Evolutionary conservation across 2,113 vertebrate species (phyloP).

Genomic region (Setophaga petechia): DNA sequence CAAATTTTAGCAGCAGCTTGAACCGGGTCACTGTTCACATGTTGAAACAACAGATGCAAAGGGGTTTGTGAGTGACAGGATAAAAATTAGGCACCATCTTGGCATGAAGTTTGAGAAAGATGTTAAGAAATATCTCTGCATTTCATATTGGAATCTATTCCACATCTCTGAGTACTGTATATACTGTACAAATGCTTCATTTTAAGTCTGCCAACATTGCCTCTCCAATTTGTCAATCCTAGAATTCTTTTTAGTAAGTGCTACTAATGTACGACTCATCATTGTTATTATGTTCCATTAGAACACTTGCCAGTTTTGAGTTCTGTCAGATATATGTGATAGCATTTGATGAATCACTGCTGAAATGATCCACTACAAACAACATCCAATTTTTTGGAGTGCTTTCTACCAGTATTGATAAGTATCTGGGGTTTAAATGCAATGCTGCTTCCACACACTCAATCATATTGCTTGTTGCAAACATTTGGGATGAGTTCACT

Average conservation of each 20-base stretch:
- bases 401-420: slow-evolving; percentile 63
- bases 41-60: slow-evolving; percentile 70
- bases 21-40: slow-evolving; percentile 64
- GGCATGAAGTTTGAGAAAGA: slow-evolving; percentile 62
- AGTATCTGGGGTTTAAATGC: slow-evolving; percentile 49
- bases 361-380: slow-evolving; percentile 67
- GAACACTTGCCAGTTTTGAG: slow-evolving; percentile 71
- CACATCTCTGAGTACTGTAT: slow-evolving; percentile 50
- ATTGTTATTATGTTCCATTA: slow-evolving; percentile 72
- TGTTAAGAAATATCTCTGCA: slow-evolving; percentile 61
- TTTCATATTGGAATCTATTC: slow-evolving; percentile 64
- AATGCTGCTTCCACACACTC: slow-evolving; percentile 8
- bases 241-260: slow-evolving; percentile 63
- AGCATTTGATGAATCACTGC: slow-evolving; percentile 64
- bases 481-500: slow-evolving; percentile 44
- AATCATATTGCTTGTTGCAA: slow-evolving; percentile 26
- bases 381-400: slow-evolving; percentile 51
- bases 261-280: slow-evolving; percentile 64
- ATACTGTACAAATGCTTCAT: slow-evolving; percentile 71
- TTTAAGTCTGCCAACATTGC: slow-evolving; percentile 66
- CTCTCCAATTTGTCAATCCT: slow-evolving; percentile 68
- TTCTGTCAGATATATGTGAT: slow-evolving; percentile 60
- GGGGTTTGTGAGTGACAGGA: slow-evolving; percentile 67
- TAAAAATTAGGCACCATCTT: slow-evolving; percentile 70
- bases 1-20: slow-evolving; percentile 69